Percentiles rank a stretch among this genome's conserved stretches.
These are phyloP conservation scores for Salticus scenicus DNA, from an alignment of 2,888 invertebrate species.

Conservation along the genomic window DNA sequence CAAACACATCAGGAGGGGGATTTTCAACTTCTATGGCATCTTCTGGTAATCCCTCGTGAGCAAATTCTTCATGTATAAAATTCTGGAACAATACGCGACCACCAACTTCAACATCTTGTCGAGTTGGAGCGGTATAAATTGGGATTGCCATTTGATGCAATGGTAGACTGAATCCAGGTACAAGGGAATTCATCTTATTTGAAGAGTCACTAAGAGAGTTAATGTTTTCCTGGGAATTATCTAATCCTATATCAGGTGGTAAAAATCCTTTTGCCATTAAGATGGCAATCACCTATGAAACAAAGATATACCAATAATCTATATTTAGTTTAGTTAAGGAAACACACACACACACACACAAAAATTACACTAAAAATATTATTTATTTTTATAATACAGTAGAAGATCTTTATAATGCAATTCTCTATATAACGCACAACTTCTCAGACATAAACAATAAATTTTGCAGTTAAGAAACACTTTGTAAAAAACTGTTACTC, in stretches of 20 bases:
- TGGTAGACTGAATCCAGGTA: background rate
- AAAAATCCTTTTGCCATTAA: background rate
- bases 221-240: background rate
- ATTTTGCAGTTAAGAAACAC: no score
- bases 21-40: conserved; percentile 5
- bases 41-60: conserved; percentile 16
- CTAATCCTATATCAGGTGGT: background rate
- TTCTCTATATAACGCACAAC: no score
- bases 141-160: conserved; percentile 10
- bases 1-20: background rate
- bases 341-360: no score
- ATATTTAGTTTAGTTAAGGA: no score
- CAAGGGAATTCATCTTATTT: background rate
- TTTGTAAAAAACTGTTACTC: no score
- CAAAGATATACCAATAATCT: background rate
- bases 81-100: conserved; percentile 27
- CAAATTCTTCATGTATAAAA: conserved; percentile 41
- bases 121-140: background rate
- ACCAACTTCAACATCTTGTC: conserved; percentile 1
- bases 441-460: no score
- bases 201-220: background rate
- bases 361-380: no score
- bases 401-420: no score
- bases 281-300: background rate
- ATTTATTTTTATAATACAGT: no score